These are phyloP conservation scores for Steinernema feltiae DNA, from an alignment of 1,140 invertebrate genomes.

Conservation along the genomic window DNA sequence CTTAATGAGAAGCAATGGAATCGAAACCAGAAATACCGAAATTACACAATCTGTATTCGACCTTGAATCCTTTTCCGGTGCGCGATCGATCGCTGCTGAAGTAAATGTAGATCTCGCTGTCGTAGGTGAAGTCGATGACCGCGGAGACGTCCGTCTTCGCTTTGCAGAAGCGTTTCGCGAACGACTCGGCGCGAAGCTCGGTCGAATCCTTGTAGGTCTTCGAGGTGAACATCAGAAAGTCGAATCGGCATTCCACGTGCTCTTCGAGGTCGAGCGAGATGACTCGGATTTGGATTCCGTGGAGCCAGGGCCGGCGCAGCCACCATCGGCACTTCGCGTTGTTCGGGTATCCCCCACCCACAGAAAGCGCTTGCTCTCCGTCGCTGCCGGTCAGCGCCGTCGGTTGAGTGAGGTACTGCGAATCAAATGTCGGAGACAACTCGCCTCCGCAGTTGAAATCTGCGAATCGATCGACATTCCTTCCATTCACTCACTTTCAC, in stretches of 20 bases:
- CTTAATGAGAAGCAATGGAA: not conserved
- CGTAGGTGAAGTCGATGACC: conserved; percentile 38
- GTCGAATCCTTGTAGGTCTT: not conserved
- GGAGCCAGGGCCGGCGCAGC: conserved; percentile 38
- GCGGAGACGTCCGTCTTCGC: conserved; percentile 13
- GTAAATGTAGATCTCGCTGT: conserved; percentile 39
- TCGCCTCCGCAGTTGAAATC: conserved; percentile 44
- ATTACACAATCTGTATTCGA: conserved; percentile 44
- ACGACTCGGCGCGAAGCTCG: not conserved
- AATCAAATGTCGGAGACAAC: conserved; percentile 35
- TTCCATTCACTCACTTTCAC: not conserved
- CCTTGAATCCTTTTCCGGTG: conserved; percentile 38
- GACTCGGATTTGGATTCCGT: conserved; percentile 39
- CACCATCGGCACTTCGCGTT: conserved; percentile 48
- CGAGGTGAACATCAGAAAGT: conserved; percentile 34
- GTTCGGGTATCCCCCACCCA: conserved; percentile 32
- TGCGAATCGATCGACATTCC: not conserved
- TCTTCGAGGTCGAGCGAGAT: conserved; percentile 48
- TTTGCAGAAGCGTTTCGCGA: not conserved
- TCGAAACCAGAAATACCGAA: no score
- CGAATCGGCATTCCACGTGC: conserved; percentile 40
- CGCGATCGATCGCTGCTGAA: conserved; percentile 46
- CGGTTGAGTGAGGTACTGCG: conserved; percentile 36
- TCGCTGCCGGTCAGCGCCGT: conserved; percentile 2
- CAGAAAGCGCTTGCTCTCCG: not conserved